These are phyloP conservation scores for Epizoanthus stellaris DNA, from an alignment of 92 coral and sea anemone genomes.

Conservation along the genomic window DNA sequence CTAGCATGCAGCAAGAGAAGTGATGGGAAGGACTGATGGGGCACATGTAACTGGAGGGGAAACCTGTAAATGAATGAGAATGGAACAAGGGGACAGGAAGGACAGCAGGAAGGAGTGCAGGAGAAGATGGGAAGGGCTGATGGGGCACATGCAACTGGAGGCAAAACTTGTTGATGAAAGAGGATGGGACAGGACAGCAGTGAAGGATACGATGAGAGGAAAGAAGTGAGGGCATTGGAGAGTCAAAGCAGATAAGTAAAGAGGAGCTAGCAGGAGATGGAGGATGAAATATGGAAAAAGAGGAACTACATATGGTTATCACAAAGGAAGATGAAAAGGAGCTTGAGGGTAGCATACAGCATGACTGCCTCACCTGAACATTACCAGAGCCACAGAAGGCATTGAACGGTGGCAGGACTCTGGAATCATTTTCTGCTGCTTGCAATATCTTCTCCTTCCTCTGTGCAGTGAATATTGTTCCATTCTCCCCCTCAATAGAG, in stretches of 20 bases:
- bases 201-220: not conserved
- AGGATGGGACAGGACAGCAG: not conserved
- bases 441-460: slow-evolving; percentile 63
- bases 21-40: not conserved
- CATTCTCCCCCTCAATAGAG: slow-evolving; percentile 56
- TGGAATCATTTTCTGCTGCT: slow-evolving; percentile 43
- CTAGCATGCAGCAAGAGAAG: not conserved
- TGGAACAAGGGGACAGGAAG: not conserved
- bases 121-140: not conserved
- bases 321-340: too few species aligned
- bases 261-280: not conserved
- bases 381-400: slow-evolving; percentile 75
- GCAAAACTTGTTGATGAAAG: not conserved
- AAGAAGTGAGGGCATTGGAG: not conserved
- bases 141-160: too few species aligned
- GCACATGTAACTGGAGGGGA: not conserved
- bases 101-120: not conserved
- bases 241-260: not conserved
- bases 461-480: slow-evolving; percentile 67
- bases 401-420: slow-evolving; percentile 76
- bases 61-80: not conserved
- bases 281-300: not conserved
- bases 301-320: not conserved
- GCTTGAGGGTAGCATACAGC: not conserved
- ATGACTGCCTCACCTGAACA: slow-evolving; percentile 57